Evolutionary conservation across 1,140 invertebrate species (phyloP), one percentile per base, ranked within the genome.

Genomic region (Campoletis sonorensis): DNA sequence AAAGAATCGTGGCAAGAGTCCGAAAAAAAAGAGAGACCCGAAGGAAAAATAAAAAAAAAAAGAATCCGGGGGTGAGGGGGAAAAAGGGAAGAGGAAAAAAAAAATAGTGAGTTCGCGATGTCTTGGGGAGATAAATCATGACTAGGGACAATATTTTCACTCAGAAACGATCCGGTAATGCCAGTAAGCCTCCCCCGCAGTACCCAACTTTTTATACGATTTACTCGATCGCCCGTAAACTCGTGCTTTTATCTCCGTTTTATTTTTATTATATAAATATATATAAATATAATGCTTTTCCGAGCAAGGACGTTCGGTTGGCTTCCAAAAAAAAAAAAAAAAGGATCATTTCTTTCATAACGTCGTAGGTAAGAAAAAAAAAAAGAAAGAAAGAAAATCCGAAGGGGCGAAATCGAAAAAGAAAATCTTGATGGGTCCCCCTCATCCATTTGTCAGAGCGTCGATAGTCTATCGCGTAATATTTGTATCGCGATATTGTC

Each of bases 101-200:
- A 67, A 54, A 7, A 54, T 13, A 13, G 40, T 11, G 40, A 45
- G 40, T 10, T 11, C 11, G 40, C 21, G 45, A 4, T 58, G 40
- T 79, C 79, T 67, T 79, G n/a, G 82, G 51, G 72, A 75, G 77
- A 83, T 80, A 79, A 84, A 81, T 82, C 83, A 82, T 79, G 64
- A 18, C 79, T 27, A 15, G n/a, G 64, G 64, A 68, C 26, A 68
- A 68, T 68, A 68, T 68, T 68, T 68, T 68, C 27, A 68, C 64
- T 23, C 5, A 68, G 64, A 68, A 15, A 68, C 64, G 26, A 61
- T 61, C 58, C 58, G 58, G 58, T 18, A 61, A 21, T 21, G 8
- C 8, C 30, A 33, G 7, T 33, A 33, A 33, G 7, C 30, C 40
- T 45, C 8, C 40, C 54, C 2, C 54, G 18, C 16, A 7, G 1